phyloP scores from a whole-genome alignment of 92 coral and sea anemone genomes.

The Porites divaricata region DNA sequence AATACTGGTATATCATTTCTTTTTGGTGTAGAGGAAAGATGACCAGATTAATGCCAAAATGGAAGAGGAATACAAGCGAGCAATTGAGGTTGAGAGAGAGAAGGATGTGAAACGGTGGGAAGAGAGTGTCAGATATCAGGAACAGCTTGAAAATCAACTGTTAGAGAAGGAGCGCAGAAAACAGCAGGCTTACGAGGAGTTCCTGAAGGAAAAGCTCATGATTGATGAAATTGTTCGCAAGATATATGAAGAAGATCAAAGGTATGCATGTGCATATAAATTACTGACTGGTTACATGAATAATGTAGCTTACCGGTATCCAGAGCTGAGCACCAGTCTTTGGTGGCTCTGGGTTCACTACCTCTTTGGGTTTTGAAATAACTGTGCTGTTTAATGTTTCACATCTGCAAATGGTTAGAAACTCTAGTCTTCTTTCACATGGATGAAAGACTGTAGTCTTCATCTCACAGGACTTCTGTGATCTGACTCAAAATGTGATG shows the following conservation, averaged over 20 bases:
- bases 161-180: constrained; percentile 87
- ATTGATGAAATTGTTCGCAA: constrained; percentile 98
- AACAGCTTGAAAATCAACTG: constrained; percentile 89
- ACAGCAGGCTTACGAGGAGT: constrained; percentile 96
- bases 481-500: too few species aligned
- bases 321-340: too few species aligned
- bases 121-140: constrained; percentile 95
- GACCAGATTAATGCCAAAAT: constrained; percentile 81
- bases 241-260: constrained; percentile 97
- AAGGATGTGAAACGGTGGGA: constrained; percentile 91
- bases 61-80: constrained; percentile 82
- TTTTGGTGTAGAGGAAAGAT: constrained; percentile 57
- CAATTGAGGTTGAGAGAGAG: constrained; percentile 82
- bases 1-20: not conserved
- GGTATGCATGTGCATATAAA: constrained; percentile 45
- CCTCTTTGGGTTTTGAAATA: too few species aligned
- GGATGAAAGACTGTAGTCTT: too few species aligned
- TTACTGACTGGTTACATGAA: too few species aligned
- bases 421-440: too few species aligned
- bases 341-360: too few species aligned
- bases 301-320: too few species aligned
- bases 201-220: constrained; percentile 98
- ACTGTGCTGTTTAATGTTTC: too few species aligned
- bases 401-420: too few species aligned
- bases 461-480: too few species aligned